Conservation (phyloP, 2,888 invertebrate genomes). For the Xanthorhoe designata region DNA sequence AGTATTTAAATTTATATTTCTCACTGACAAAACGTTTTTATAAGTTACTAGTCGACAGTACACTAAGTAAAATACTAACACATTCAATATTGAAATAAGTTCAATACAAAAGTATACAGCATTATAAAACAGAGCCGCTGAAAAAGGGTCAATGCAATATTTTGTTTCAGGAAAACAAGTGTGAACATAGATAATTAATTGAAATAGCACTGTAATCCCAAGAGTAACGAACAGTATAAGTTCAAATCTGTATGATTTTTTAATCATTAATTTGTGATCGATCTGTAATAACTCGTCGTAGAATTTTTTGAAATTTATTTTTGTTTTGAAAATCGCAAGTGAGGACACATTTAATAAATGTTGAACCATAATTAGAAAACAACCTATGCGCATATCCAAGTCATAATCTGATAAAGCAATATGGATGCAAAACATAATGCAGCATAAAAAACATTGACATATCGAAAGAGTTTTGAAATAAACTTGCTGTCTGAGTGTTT, state of each 20-base stretch:
- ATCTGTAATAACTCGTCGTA: constrained; percentile 2
- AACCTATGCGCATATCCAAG: neutral
- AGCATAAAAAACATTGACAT: neutral
- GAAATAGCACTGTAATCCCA: neutral
- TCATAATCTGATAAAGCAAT: neutral
- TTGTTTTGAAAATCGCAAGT: neutral
- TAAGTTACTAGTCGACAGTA: constrained; percentile 8
- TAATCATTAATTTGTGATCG: neutral
- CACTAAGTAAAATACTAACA: constrained; percentile 8
- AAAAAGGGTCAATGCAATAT: neutral
- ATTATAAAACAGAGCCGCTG: neutral
- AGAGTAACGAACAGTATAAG: neutral
- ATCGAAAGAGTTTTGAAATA: constrained; percentile 4
- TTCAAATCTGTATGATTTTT: constrained; percentile 6
- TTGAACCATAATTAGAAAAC: neutral
- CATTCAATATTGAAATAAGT: neutral
- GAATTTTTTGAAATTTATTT: constrained; percentile 8
- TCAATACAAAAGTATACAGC: neutral
- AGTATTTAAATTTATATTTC: constrained; percentile 2
- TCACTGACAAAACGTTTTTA: neutral
- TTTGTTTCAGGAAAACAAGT: neutral
- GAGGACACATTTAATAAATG: constrained; percentile 1
- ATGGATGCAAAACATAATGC: neutral
- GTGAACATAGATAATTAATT: neutral
- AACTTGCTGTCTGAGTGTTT: constrained; percentile 1